These are phyloP conservation scores for Ryuthela nishihirai DNA, from an alignment of 2,888 invertebrate genomes.

Conservation along the genomic window DNA sequence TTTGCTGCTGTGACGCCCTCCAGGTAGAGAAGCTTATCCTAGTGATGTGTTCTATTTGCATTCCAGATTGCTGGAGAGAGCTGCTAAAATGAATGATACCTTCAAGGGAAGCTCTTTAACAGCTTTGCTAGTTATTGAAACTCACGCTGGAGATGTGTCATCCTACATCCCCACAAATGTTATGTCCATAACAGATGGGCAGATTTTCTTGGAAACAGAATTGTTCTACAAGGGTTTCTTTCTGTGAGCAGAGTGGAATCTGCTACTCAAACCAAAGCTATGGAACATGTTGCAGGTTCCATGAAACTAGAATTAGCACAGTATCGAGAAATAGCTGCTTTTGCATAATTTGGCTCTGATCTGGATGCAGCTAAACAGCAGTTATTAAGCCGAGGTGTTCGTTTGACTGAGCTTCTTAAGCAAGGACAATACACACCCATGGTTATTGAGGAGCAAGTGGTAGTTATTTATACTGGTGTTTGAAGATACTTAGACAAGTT, in stretches of 20 bases:
- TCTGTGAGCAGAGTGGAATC: conserved; percentile 14
- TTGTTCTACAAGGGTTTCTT: conserved; percentile 10
- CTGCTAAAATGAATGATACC: conserved; percentile 20
- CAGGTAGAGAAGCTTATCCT: conserved; percentile 40
- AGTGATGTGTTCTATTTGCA: conserved; percentile 39
- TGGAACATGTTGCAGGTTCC: conserved; percentile 70
- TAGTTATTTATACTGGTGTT: conserved; percentile 98
- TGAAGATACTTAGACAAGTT: conserved; percentile 97
- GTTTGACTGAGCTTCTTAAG: conserved; percentile 95
- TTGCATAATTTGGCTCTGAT: conserved; percentile 99
- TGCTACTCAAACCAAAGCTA: conserved; percentile 27
- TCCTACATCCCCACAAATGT: conserved; percentile 28
- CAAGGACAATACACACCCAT: conserved; percentile 89
- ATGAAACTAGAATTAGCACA: conserved; percentile 99
- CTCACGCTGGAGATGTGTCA: conserved; percentile 23
- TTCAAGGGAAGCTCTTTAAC: conserved; percentile 19
- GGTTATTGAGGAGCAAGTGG: conserved; percentile 99
- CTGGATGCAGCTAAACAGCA: conserved; percentile 98
- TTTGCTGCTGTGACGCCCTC: conserved; percentile 29
- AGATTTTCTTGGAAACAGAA: conserved; percentile 1
- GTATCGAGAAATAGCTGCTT: conserved; percentile 99
- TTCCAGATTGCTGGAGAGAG: conserved; percentile 35
- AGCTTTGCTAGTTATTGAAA: conserved; percentile 26
- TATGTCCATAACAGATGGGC: conserved; percentile 22
- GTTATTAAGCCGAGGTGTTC: conserved; percentile 93